Evolutionary conservation across 1,140 invertebrate species (phyloP).

Genomic region (Caenorhabditis latens): DNA sequence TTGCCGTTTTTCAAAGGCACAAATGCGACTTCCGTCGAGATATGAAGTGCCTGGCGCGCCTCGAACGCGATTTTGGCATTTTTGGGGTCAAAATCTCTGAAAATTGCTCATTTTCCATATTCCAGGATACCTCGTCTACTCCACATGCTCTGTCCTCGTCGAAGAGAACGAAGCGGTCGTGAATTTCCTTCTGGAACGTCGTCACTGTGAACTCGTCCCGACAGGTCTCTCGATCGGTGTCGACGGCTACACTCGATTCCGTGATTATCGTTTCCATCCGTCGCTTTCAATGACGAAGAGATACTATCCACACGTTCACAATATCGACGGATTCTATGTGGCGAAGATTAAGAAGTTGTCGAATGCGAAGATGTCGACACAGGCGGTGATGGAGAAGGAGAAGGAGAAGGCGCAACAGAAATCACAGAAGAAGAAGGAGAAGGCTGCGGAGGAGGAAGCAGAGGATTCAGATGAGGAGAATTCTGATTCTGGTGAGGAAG

Average conservation of each 20-base stretch:
- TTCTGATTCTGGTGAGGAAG: neutral
- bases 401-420: slow-evolving; percentile 36
- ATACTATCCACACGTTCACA: slow-evolving; percentile 97
- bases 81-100: no score
- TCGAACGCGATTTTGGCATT: no score
- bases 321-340: slow-evolving; percentile 99
- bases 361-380: slow-evolving; percentile 68
- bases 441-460: slow-evolving; percentile 8
- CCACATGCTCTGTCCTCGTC: slow-evolving; percentile 80
- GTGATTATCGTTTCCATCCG: slow-evolving; percentile 86
- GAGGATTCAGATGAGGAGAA: slow-evolving; percentile 24
- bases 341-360: slow-evolving; percentile 85
- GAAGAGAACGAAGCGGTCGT: slow-evolving; percentile 99
- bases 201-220: slow-evolving; percentile 91
- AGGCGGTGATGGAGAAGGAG: slow-evolving; percentile 16
- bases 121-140: slow-evolving; percentile 71
- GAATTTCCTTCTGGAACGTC: slow-evolving; percentile 93
- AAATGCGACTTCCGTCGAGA: no score
- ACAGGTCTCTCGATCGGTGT: slow-evolving; percentile 95
- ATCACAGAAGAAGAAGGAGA: slow-evolving; percentile 44
- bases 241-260: slow-evolving; percentile 89
- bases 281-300: slow-evolving; percentile 89
- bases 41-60: no score
- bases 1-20: no score
- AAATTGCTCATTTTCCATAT: no score